These are phyloP conservation scores for Limnothrissa miodon DNA, from an alignment of 2,113 vertebrate species.

Conservation along the genomic window DNA sequence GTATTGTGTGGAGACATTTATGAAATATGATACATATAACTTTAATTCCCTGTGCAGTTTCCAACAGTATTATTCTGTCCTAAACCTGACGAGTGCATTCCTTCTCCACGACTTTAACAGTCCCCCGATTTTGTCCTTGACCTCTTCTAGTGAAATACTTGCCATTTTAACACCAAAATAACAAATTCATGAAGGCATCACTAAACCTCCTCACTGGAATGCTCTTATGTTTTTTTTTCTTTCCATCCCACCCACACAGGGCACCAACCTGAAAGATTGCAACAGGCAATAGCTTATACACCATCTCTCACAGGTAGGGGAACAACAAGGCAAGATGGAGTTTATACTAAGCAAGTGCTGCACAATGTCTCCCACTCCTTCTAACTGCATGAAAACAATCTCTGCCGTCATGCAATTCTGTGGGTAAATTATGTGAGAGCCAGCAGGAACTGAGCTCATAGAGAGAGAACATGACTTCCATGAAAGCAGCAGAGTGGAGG, in stretches of 20 bases:
- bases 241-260: neutral
- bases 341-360: neutral
- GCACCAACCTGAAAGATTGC: neutral
- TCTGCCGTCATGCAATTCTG: neutral
- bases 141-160: neutral
- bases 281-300: neutral
- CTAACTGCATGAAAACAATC: neutral
- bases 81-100: neutral
- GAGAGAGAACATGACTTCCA: too few species aligned
- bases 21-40: neutral
- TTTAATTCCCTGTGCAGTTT: neutral
- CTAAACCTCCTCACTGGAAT: neutral
- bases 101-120: neutral
- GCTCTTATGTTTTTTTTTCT: neutral
- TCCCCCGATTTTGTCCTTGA: neutral
- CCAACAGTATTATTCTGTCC: neutral
- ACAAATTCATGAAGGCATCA: neutral
- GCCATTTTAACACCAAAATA: neutral
- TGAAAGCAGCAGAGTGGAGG: too few species aligned
- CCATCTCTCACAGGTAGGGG: neutral
- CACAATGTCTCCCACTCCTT: neutral
- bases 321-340: neutral
- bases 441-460: too few species aligned
- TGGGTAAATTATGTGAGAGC: too few species aligned
- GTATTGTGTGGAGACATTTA: neutral